Evolutionary conservation across 2,888 invertebrate species (phyloP).

Genomic region (Ceraclea dissimilis): DNA sequence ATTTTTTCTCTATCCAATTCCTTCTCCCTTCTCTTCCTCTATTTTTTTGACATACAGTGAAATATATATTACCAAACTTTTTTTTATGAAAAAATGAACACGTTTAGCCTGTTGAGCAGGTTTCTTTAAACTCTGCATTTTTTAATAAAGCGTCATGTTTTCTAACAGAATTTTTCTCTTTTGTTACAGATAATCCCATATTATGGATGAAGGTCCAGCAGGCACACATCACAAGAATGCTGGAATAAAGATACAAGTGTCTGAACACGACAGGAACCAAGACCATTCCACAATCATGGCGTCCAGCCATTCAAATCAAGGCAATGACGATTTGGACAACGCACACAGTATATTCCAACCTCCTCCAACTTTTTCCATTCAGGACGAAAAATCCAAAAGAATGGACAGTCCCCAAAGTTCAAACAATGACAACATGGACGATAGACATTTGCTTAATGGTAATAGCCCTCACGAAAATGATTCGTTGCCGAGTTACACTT

Average conservation of each 20-base stretch:
- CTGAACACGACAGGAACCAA: neutral
- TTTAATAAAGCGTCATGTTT: too few species aligned
- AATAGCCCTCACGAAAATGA: conserved; percentile 34
- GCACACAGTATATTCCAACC: conserved; percentile 20
- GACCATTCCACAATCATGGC: neutral
- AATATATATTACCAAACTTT: too few species aligned
- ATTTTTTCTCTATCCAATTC: too few species aligned
- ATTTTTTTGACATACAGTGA: too few species aligned
- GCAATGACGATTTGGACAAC: conserved; percentile 9
- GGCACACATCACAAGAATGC: neutral
- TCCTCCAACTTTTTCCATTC: conserved; percentile 18
- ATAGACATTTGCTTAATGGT: conserved; percentile 17
- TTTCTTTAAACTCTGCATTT: too few species aligned
- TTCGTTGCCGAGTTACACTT: conserved; percentile 17
- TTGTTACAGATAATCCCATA: neutral
- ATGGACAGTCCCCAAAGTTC: conserved; percentile 10
- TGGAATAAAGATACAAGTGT: neutral
- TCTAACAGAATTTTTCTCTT: too few species aligned
- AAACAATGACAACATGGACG: conserved; percentile 15
- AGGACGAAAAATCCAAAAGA: conserved; percentile 23
- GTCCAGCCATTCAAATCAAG: neutral
- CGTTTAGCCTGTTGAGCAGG: too few species aligned
- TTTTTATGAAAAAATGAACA: too few species aligned
- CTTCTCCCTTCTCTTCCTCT: too few species aligned
- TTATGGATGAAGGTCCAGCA: neutral